Percentiles rank a stretch among this genome's conserved stretches.
Evolutionary conservation across 2,113 vertebrate genomes (phyloP).

Genomic region (Nyctereutes procyonoides): DNA sequence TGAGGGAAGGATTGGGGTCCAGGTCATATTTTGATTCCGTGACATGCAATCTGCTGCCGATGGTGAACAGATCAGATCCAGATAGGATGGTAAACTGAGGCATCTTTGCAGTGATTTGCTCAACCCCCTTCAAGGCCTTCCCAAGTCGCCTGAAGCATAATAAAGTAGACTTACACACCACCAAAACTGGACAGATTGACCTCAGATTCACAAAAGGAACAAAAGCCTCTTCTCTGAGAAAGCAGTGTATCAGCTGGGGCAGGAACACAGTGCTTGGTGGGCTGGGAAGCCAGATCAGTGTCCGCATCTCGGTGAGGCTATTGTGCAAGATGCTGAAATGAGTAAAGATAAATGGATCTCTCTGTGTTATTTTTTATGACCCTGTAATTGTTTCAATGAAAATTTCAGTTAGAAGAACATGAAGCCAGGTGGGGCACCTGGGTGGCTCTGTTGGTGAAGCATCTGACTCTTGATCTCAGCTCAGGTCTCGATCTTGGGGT

Average conservation of each 20-base stretch:
- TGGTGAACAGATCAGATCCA: too few species aligned
- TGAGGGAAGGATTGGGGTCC: not conserved
- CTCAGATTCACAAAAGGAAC: not conserved
- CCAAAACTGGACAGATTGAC: not conserved
- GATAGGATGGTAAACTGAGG: not conserved
- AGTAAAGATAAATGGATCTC: accelerated
- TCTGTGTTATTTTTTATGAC: not conserved
- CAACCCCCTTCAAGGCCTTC: not conserved
- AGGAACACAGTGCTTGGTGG: accelerated
- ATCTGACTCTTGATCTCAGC: not conserved
- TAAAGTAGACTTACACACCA: not conserved
- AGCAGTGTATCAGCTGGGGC: accelerated
- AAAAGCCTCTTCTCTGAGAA: not conserved
- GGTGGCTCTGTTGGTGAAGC: not conserved
- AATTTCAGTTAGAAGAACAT: not conserved
- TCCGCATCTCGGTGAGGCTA: accelerated
- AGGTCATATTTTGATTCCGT: not conserved
- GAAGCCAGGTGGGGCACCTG: not conserved
- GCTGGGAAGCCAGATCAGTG: not conserved
- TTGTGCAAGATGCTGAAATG: accelerated
- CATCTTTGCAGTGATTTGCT: not conserved
- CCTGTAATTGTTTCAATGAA: not conserved
- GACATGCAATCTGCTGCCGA: accelerated
- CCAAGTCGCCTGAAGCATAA: too few species aligned
- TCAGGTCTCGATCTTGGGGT: not conserved